Base-by-base conservation (phyloP, 2,113 vertebrate genomes). In the Nettapus auritus region DNA sequence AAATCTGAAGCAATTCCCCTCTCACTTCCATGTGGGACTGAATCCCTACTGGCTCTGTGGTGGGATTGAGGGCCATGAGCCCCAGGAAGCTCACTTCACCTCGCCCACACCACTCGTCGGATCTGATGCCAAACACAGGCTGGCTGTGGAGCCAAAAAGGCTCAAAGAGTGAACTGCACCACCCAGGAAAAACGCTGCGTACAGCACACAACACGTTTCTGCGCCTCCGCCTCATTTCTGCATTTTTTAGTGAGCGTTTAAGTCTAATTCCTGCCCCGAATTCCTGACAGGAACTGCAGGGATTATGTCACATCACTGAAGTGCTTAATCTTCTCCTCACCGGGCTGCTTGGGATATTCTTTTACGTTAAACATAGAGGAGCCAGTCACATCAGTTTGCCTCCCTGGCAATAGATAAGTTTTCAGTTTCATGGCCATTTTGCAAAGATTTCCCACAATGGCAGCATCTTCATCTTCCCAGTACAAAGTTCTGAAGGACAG, bases 321-420 rank as follows among this genome's bases (percentile, higher is more conserved):
- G 63, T 26, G 4, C 22, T 86, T 94, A 84, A 95, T 90, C 93
- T 89, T 69, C 79, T 74, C 44, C 77, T 86, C 28, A 44, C 59
- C 0, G 0, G n/a, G 70, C 55, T 87, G 80, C 50, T 42, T 16
- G 36, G 70, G 62, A 67, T 82, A 42, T 84, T 78, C 63, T 77
- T 64, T 34, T 29, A 36, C 34, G 3, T 82, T 73, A 57, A 86
- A 82, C 34, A 63, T 60, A 42, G 74, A 75, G 56, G 55, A 93
- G 84, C 63, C 52, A 15, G 40, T 94, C 11, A 2, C 38, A 64
- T 31, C 48, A 7, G 12, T 81, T 83, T 82, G 48, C 73, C 63
- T 86, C 78, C 25, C 19, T 46, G 76, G 87, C 78, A 81, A 4
- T 70, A 85, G 91, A 68, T 2, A 94, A n/a, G 46, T 48, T 90